phyloP scores from a whole-genome alignment of 2,888 invertebrate species.

The Xylota sylvarum region DNA sequence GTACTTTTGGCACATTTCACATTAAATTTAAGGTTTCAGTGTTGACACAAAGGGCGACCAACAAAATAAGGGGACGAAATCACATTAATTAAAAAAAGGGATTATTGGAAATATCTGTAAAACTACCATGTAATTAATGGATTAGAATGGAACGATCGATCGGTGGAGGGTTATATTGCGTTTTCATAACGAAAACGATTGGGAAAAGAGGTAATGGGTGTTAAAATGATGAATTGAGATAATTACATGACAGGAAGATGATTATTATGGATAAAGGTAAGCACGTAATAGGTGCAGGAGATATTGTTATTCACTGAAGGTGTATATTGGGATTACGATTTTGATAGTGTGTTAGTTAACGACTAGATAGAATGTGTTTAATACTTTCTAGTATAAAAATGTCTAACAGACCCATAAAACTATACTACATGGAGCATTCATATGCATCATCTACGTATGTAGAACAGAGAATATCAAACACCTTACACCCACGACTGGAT shows the following conservation, averaged over 20 bases:
- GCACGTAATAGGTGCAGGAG: neutral
- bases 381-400: too few relatives aligned
- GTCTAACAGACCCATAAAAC: too few relatives aligned
- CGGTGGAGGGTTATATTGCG: conserved; percentile 34
- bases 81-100: conserved; percentile 76
- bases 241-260: conserved; percentile 53
- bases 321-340: neutral
- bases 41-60: conserved; percentile 60
- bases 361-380: too few relatives aligned
- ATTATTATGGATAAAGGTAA: conserved; percentile 38
- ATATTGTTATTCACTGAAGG: neutral
- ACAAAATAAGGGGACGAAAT: conserved; percentile 53
- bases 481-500: too few relatives aligned
- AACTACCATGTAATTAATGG: conserved; percentile 77
- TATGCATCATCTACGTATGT: too few relatives aligned
- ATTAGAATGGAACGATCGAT: conserved; percentile 69
- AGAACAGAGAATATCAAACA: too few relatives aligned
- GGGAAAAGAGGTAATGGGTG: conserved; percentile 54
- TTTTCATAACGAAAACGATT: neutral
- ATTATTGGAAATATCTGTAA: conserved; percentile 73
- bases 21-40: conserved; percentile 64
- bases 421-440: too few relatives aligned
- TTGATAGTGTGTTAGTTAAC: neutral
- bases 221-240: conserved; percentile 70
- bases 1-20: conserved; percentile 61